A percentile compares a stretch with the other conserved stretches of the same genome.
phyloP scores from a whole-genome alignment of 2,797 vertebrate species.

The Arrhamphus sclerolepis region DNA sequence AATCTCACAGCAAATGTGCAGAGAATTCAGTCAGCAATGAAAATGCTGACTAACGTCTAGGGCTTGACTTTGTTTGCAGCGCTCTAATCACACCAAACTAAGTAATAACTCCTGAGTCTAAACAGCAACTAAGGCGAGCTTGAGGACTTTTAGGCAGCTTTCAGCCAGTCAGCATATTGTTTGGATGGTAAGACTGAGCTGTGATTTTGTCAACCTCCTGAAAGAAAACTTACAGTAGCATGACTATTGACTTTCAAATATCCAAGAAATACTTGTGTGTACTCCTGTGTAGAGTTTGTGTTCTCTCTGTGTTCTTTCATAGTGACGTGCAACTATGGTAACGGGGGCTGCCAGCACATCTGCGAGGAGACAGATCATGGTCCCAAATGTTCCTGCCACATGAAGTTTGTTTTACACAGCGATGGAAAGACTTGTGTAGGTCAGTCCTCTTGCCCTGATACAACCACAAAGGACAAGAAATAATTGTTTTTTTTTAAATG shows the following conservation, averaged over 20 bases:
- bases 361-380: slow-evolving; percentile 96
- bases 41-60: slow-evolving; percentile 1
- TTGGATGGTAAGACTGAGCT: not conserved
- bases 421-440: slow-evolving; percentile 98
- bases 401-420: slow-evolving; percentile 94
- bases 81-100: not conserved
- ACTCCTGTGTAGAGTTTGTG: slow-evolving; percentile 28
- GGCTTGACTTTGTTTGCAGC: not conserved
- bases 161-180: no score
- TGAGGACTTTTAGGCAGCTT: not conserved
- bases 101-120: not conserved
- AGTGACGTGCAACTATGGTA: slow-evolving; percentile 99
- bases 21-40: slow-evolving; percentile 1
- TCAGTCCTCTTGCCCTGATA: slow-evolving; percentile 80
- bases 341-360: slow-evolving; percentile 97
- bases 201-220: slow-evolving; percentile 1
- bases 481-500: slow-evolving; percentile 36
- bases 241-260: no score
- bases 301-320: slow-evolving; percentile 50
- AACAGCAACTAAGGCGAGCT: not conserved
- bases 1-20: no score
- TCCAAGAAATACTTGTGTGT: slow-evolving; percentile 1
- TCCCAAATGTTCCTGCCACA: slow-evolving; percentile 93
- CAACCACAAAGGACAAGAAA: slow-evolving; percentile 35
- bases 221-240: slow-evolving; percentile 3